Base-by-base conservation (phyloP, 1,140 invertebrate genomes). In the Globodera rostochiensis region DNA sequence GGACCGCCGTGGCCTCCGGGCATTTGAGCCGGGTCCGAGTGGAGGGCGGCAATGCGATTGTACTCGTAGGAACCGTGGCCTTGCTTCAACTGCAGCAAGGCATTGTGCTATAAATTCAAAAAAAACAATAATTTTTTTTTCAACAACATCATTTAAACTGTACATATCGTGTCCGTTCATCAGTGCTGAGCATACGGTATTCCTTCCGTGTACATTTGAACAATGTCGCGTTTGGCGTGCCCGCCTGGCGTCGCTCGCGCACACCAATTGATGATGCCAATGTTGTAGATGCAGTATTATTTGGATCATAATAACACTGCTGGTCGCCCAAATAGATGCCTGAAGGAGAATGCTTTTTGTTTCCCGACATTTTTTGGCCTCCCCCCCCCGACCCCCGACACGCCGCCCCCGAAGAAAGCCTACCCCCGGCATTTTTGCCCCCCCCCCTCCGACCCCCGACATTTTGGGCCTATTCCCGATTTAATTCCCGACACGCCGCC, bases 181-280 rank as follows among this genome's bases (percentile, higher is more conserved):
- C 53, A 2, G 36, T 4, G 4, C 25, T 76, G 21, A 78, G 60
- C 77, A 78, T 78, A 69, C 77, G 66, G 15, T 36, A 25, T 49
- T 78, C 77, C 21, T 78, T 76, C n/a, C 77, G 67, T 6, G 86
- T 8, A 53, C 83, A 73, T 74, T 85, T 85, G 57, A 6, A 15
- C 57, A 64, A 19, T 64, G 19, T 19, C 13, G 13, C 57, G 19
- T 64, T 64, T 64, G 57, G 11, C 6, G 57, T 53, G 50, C 11
- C 57, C 15, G 15, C 3, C 19, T 64, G 57, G 13, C 6, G 5
- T 13, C 13, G 57, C 13, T 64, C 15, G 57, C 15, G 11, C 19
- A 19, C 57, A 53, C 53, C 9, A 53, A 53, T 11, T 15, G 15
- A 53, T 53, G 53, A 0, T 53, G 53, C 6, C 53, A 6, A 3